Evolutionary conservation across 2,888 invertebrate species (phyloP).

Genomic region (Thymelicus sylvestris): DNA sequence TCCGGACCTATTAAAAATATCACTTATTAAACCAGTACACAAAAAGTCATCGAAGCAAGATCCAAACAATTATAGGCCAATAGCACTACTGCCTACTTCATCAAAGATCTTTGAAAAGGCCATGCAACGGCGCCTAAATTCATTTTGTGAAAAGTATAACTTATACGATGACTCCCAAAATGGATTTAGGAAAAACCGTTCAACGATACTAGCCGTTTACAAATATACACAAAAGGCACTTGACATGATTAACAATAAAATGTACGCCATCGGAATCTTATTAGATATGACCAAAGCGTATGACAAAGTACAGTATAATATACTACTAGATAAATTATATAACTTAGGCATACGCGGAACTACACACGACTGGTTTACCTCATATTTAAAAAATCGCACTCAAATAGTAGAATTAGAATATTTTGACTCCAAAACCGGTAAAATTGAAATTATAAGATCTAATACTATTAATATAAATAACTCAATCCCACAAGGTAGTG

Average conservation of each 20-base stretch:
- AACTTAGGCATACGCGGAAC: not conserved
- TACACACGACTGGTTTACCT: not conserved
- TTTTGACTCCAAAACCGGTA: not conserved
- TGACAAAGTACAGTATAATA: conserved; percentile 38
- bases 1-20: conserved; percentile 16
- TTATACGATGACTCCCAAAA: not conserved
- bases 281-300: conserved; percentile 46
- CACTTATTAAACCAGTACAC: conserved; percentile 8
- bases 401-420: not conserved
- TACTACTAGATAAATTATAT: not conserved
- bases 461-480: too few relatives aligned
- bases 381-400: not conserved
- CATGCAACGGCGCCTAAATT: not conserved
- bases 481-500: too few relatives aligned
- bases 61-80: conserved; percentile 40
- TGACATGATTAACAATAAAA: conserved; percentile 31
- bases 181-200: conserved; percentile 23
- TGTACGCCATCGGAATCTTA: conserved; percentile 41
- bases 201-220: conserved; percentile 38
- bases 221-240: conserved; percentile 36
- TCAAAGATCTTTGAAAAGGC: conserved; percentile 28
- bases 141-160: conserved; percentile 21
- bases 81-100: conserved; percentile 37
- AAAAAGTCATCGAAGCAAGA: conserved; percentile 24
- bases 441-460: too few relatives aligned